phyloP scores from a whole-genome alignment of 2,797 vertebrate species.

The Poecilia wingei region DNA sequence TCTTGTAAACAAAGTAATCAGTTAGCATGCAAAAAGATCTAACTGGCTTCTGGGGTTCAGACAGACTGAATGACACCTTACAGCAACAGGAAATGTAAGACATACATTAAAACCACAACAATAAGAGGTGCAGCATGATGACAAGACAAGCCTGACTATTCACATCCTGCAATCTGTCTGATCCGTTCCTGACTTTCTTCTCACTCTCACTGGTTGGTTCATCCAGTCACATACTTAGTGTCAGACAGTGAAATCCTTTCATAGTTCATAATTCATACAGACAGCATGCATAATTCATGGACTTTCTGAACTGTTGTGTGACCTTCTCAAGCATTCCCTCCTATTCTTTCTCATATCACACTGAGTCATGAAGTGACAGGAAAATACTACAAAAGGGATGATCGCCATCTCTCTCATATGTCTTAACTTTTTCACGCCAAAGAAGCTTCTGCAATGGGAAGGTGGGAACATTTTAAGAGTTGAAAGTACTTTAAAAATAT shows the following conservation, averaged over 20 bases:
- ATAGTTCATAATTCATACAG: conserved; percentile 80
- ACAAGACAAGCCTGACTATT: conserved; percentile 13
- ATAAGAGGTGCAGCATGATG: conserved; percentile 16
- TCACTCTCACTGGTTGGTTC: conserved; percentile 45
- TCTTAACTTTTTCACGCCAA: background rate
- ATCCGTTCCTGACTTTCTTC: conserved; percentile 21
- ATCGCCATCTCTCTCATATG: background rate
- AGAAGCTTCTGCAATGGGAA: background rate
- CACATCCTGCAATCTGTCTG: conserved; percentile 26
- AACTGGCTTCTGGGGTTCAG: background rate
- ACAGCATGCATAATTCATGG: conserved; percentile 74
- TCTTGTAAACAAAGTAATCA: background rate
- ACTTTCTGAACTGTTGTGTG: conserved; percentile 72
- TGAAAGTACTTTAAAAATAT: background rate
- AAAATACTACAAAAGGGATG: background rate
- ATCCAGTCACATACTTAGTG: conserved; percentile 67
- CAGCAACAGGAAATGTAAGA: background rate
- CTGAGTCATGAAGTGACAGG: conserved; percentile 30
- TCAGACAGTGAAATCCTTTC: conserved; percentile 78
- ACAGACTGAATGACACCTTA: background rate
- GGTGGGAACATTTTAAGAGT: background rate
- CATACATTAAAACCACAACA: conserved; percentile 21
- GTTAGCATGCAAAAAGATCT: background rate
- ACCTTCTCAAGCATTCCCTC: conserved; percentile 61
- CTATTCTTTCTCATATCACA: conserved; percentile 29